A percentile compares a stretch with the other conserved stretches of the same genome.
Evolutionary conservation across 2,113 vertebrate genomes (phyloP).

Genomic region (Corynorhinus townsendii): DNA sequence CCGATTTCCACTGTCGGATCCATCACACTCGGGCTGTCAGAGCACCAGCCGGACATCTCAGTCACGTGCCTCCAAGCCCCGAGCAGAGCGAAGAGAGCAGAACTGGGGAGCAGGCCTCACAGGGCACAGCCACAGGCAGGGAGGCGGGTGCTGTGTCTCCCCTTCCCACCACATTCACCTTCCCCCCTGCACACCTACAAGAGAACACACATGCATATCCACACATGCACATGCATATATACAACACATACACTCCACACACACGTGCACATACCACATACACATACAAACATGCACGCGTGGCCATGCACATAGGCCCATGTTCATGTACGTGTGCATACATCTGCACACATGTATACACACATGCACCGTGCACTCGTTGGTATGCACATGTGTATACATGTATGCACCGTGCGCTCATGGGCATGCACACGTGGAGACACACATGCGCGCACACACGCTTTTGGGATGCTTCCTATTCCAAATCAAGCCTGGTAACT

Average conservation of each 20-base stretch:
- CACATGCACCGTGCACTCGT: accelerated
- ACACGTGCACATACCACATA: accelerated
- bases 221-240: background rate
- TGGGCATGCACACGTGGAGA: too few relatives aligned
- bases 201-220: background rate
- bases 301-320: background rate
- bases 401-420: background rate
- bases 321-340: background rate
- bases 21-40: background rate
- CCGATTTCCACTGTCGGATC: background rate
- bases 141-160: background rate
- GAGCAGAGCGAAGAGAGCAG: accelerated
- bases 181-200: background rate
- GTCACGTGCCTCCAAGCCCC: background rate
- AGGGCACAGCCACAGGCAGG: accelerated
- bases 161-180: too few relatives aligned
- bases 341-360: accelerated
- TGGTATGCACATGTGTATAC: too few relatives aligned
- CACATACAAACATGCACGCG: background rate
- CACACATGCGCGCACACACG: background rate
- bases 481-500: background rate
- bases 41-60: background rate
- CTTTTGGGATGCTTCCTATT: background rate
- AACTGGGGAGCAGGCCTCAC: accelerated
- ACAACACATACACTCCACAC: background rate